Evolutionary conservation across 1,140 invertebrate species (phyloP).

Genomic region (Hetaerina americana): DNA sequence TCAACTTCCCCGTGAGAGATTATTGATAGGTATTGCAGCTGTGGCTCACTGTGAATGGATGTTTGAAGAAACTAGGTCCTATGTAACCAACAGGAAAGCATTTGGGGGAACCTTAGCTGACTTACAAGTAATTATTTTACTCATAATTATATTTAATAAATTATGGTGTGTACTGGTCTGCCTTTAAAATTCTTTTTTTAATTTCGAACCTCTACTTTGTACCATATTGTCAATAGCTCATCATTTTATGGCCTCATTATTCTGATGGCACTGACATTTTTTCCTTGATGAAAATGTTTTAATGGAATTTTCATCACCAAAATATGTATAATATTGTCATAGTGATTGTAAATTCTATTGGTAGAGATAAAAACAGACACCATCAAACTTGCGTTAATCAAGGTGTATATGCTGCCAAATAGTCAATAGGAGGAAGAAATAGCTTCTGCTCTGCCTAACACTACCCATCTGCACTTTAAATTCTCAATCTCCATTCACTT

Average conservation of each 20-base stretch:
- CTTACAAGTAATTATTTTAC: constrained; percentile 25
- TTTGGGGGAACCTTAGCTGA: constrained; percentile 33
- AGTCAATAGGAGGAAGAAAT: too few relatives aligned
- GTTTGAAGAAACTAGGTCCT: constrained; percentile 35
- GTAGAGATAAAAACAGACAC: too few relatives aligned
- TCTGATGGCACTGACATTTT: too few relatives aligned
- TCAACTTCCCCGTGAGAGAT: constrained; percentile 35
- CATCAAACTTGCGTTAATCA: too few relatives aligned
- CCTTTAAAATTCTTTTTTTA: background rate
- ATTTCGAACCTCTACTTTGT: background rate
- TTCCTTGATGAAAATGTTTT: too few relatives aligned
- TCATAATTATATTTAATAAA: background rate
- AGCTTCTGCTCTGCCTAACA: too few relatives aligned
- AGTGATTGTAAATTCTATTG: too few relatives aligned
- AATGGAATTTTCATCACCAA: too few relatives aligned
- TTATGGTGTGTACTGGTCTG: background rate
- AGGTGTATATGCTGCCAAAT: too few relatives aligned
- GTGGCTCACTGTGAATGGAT: constrained; percentile 31
- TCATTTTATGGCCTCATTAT: background rate
- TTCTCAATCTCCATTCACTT: too few relatives aligned
- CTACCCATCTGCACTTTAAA: too few relatives aligned
- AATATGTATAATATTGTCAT: too few relatives aligned
- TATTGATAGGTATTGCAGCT: constrained; percentile 28
- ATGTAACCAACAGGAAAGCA: constrained; percentile 32
- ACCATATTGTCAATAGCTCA: background rate